Evolutionary conservation across 92 coral and sea anemone genomes (phyloP).

Genomic region (Epizoanthus ramosus): DNA sequence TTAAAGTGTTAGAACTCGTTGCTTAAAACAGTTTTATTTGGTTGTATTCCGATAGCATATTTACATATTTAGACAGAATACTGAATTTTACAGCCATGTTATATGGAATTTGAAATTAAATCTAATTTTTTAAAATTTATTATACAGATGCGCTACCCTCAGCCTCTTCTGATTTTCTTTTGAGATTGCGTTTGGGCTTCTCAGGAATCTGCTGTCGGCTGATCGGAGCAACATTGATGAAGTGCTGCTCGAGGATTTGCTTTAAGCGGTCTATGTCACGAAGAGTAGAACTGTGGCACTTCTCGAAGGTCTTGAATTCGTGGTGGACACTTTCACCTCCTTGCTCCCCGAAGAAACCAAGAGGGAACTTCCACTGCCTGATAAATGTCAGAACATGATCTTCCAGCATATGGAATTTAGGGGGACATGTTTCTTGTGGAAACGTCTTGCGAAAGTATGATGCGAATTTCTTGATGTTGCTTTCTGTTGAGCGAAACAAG

Average conservation of each 20-base stretch:
- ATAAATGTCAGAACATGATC: background rate
- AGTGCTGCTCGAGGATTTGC: conserved; percentile 6
- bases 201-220: background rate
- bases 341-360: conserved; percentile 2
- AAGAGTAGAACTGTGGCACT: background rate
- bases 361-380: background rate
- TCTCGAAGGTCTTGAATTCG: background rate
- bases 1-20: too few species aligned
- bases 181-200: background rate
- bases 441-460: background rate
- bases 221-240: background rate
- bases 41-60: too few species aligned
- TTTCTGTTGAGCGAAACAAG: background rate
- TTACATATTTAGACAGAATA: too few species aligned
- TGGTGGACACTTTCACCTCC: conserved; percentile 2
- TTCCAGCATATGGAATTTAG: conserved; percentile 2
- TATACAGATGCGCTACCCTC: background rate
- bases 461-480: background rate
- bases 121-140: background rate
- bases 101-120: background rate
- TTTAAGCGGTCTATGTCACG: background rate
- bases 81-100: too few species aligned
- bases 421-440: background rate
- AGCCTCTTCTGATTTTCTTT: background rate
- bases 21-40: too few species aligned